phyloP scores from a whole-genome alignment of 1,140 invertebrate genomes.

The Ridgeia piscesae region DNA sequence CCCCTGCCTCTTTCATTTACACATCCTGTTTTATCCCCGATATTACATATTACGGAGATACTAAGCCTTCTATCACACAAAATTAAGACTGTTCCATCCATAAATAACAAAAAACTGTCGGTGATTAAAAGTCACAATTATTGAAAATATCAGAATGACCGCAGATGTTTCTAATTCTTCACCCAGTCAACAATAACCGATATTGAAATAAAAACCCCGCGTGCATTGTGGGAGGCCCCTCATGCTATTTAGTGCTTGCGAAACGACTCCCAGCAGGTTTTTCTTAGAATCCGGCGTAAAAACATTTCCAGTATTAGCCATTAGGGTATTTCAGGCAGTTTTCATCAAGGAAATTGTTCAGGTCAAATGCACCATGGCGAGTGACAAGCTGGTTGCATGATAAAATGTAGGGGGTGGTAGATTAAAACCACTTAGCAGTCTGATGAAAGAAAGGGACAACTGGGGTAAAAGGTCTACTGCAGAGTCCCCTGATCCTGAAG shows the following conservation, averaged over 20 bases:
- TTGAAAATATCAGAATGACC: not conserved
- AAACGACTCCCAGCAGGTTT: not conserved
- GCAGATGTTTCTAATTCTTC: not conserved
- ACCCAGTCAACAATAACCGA: not conserved
- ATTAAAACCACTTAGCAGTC: not conserved
- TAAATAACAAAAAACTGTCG: not conserved
- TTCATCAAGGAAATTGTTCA: conserved; percentile 1
- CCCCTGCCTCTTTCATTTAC: too few species aligned
- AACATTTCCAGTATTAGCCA: not conserved
- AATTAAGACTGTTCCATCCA: not conserved
- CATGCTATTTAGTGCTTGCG: not conserved
- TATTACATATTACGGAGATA: not conserved
- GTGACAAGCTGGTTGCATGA: not conserved
- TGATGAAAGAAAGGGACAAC: not conserved
- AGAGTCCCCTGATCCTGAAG: not conserved
- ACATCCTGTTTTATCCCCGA: not conserved
- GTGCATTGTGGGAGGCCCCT: not conserved
- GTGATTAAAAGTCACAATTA: not conserved
- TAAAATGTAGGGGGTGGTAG: not conserved
- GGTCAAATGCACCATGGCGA: not conserved
- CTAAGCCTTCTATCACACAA: not conserved
- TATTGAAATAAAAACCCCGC: not conserved
- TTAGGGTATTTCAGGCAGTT: not conserved
- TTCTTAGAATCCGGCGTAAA: not conserved
- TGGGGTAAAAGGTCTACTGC: not conserved